phyloP scores from a whole-genome alignment of 2,797 vertebrate genomes.

The Melopsittacus undulatus region DNA sequence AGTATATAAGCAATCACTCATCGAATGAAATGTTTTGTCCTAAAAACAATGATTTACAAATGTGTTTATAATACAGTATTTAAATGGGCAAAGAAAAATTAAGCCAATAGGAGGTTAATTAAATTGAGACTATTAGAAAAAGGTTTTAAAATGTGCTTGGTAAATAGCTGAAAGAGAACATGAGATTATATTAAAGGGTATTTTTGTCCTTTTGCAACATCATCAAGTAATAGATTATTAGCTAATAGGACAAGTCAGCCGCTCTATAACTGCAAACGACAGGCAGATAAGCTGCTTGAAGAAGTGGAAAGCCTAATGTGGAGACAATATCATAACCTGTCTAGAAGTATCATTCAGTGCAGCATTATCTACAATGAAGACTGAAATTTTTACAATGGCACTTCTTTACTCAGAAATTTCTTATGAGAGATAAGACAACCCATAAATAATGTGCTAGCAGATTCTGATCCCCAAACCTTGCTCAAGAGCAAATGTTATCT shows the following conservation, averaged over 20 bases:
- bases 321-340: not conserved
- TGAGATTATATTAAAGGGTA: not conserved
- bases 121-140: conserved; percentile 33
- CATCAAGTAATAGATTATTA: conserved; percentile 9
- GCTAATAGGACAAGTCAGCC: not conserved
- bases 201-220: conserved; percentile 14
- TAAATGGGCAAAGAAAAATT: conserved; percentile 55
- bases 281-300: not conserved
- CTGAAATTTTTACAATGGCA: not conserved
- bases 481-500: not conserved
- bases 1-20: conserved; percentile 47
- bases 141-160: conserved; percentile 49
- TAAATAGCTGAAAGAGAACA: conserved; percentile 33
- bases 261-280: not conserved
- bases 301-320: not conserved
- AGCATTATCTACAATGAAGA: not conserved
- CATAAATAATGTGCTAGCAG: not conserved
- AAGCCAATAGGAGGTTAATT: conserved; percentile 55
- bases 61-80: conserved; percentile 55
- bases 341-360: not conserved
- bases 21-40: conserved; percentile 22
- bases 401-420: not conserved
- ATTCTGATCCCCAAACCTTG: not conserved
- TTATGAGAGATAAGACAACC: not conserved
- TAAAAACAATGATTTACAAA: conserved; percentile 46